phyloP scores from a whole-genome alignment of 2,797 vertebrate genomes.

The Gadopsis marmoratus region DNA sequence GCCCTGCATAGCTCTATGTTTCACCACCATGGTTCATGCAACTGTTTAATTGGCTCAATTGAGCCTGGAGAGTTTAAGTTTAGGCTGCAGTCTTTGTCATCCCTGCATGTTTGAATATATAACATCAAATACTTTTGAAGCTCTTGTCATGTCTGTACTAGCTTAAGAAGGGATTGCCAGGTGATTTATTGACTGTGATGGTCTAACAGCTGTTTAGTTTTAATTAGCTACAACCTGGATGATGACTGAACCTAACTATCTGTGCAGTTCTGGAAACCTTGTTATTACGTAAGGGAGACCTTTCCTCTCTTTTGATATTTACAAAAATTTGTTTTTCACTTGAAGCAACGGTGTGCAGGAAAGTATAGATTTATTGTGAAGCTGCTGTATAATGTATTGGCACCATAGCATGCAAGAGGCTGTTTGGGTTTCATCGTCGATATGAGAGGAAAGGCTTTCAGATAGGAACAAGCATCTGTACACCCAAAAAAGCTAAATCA shows the following conservation, averaged over 20 bases:
- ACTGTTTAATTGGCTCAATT: slow-evolving; percentile 34
- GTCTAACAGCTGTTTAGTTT: slow-evolving; percentile 36
- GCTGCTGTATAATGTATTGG: not conserved
- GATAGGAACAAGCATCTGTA: not conserved
- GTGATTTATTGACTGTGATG: slow-evolving; percentile 50
- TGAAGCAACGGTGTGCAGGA: not conserved
- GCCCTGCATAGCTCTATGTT: slow-evolving; percentile 32
- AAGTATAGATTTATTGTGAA: not conserved
- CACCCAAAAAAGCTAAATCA: not conserved
- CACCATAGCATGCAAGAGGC: not conserved
- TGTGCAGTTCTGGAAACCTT: slow-evolving; percentile 17
- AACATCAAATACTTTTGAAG: slow-evolving; percentile 1
- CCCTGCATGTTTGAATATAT: not conserved
- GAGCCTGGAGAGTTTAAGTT: slow-evolving; percentile 17
- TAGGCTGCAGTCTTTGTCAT: slow-evolving; percentile 4
- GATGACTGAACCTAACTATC: not conserved
- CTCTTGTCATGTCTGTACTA: not conserved
- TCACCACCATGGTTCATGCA: slow-evolving; percentile 10
- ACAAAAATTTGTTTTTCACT: slow-evolving; percentile 2
- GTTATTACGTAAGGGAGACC: not conserved
- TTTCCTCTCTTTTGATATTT: not conserved
- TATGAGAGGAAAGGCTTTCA: not conserved
- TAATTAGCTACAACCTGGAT: slow-evolving; percentile 28
- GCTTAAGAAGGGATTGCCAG: slow-evolving; percentile 32
- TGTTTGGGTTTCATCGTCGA: not conserved